Base-by-base conservation (phyloP, 2,888 invertebrate genomes). In the Cryptocephalus primarius region DNA sequence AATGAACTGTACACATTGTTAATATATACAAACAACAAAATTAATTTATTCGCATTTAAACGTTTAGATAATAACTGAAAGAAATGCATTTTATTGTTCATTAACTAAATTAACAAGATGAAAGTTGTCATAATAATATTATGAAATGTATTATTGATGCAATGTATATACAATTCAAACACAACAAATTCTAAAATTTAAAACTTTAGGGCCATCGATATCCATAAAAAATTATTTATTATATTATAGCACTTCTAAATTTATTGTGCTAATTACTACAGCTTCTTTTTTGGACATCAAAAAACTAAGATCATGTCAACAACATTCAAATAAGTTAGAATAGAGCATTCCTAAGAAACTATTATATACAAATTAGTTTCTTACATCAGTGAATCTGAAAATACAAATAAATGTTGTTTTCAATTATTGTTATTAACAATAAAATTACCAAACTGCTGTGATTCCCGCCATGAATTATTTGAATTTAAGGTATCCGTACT, bases 311-410 rank as follows among this genome's bases (percentile, higher is more conserved):
- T 12, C 13, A n/a, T 40, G 8, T 13, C 6, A n/a, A 40, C 43
- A 51, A 52, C 49, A 52, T 52, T 54, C 48, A 50, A 54, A 52
- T 51, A 56, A 55, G 52, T 56, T 58, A 58, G 54, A 55, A 60
- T 56, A 58, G 57, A 59, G 57, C 58, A 56, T 60, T 54, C 57
- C 57, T 60, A 59, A 53, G 48, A 54, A 36, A 55, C 51, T 31
- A 53, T 50, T 51, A 53, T 51, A 38, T 50, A 54, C 49, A 51
- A 56, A 51, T 55, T 58, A 63, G 60, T 61, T 61, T 63, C 62
- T 68, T 65, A 68, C 68, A 65, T 69, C 61, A 67, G 65, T 57
- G 66, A 61, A 68, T 69, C 70, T 70, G 67, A 54, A 68, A 67
- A 62, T 51, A 60, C 52, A 52, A 55, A 57, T 50, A 50, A 56